Evolutionary conservation across 92 coral and sea anemone species (phyloP).

Genomic region (Epizoanthus rinbou): DNA sequence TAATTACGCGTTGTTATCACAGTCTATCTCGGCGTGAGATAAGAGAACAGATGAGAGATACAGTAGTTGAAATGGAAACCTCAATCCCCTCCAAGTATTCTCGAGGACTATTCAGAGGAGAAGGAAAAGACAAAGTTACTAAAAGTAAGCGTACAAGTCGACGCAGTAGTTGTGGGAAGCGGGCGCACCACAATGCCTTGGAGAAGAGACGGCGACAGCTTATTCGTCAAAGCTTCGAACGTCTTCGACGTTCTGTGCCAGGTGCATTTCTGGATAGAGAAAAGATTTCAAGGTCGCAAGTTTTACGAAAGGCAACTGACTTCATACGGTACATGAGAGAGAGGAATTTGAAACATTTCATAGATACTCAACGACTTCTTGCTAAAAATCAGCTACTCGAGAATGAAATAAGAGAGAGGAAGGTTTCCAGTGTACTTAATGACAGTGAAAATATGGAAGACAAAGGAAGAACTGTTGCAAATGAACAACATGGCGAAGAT

Average conservation of each 20-base stretch:
- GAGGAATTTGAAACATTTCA: constrained; percentile 7
- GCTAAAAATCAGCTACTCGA: constrained; percentile 32
- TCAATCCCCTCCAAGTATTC: neutral
- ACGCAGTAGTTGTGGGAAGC: constrained; percentile 3
- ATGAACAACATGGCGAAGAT: neutral
- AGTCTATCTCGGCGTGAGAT: neutral
- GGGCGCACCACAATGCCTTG: constrained; percentile 36
- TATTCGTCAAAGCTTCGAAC: constrained; percentile 38
- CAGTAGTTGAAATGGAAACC: constrained; percentile 11
- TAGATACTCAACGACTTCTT: constrained; percentile 32
- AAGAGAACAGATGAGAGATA: neutral
- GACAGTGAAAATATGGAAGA: neutral
- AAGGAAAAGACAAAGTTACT: neutral
- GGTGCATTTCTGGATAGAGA: neutral
- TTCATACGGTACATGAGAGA: constrained; percentile 21
- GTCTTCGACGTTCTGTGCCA: constrained; percentile 27
- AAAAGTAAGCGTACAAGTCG: constrained; percentile 15
- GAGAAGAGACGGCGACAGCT: constrained; percentile 38
- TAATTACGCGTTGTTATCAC: neutral
- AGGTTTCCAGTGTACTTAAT: neutral
- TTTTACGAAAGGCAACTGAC: constrained; percentile 25
- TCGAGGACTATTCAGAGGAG: neutral
- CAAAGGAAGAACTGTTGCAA: neutral
- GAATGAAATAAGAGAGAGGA: neutral
- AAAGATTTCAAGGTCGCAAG: constrained; percentile 36